Conservation (phyloP, 2,797 vertebrate genomes). For the Oryzias sinensis region DNA sequence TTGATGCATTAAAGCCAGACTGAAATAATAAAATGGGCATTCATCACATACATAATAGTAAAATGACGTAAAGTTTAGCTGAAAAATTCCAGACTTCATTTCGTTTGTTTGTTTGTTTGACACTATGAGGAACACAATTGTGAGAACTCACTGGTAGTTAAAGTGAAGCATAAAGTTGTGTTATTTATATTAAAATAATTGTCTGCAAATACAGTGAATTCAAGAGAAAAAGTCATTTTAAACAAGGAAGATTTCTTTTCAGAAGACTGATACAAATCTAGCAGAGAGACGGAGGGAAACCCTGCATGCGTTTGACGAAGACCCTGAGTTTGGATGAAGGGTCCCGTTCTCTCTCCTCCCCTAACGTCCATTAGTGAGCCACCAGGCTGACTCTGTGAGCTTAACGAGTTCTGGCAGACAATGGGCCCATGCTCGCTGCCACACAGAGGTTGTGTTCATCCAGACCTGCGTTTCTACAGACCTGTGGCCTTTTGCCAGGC, state of each 20-base stretch:
- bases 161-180: too few relatives aligned
- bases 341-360: conserved; percentile 55
- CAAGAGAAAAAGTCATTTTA: conserved; percentile 55
- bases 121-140: too few relatives aligned
- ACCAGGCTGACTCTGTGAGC: conserved; percentile 60
- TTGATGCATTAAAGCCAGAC: too few relatives aligned
- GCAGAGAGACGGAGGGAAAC: conserved; percentile 27
- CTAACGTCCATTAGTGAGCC: conserved; percentile 45
- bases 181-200: conserved; percentile 11
- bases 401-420: conserved; percentile 74
- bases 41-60: too few relatives aligned
- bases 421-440: conserved; percentile 66
- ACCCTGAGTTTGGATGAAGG: conserved; percentile 31
- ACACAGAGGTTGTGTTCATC: conserved; percentile 64
- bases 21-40: too few relatives aligned
- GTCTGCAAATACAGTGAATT: conserved; percentile 23
- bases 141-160: too few relatives aligned
- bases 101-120: too few relatives aligned
- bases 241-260: conserved; percentile 20
- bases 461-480: conserved; percentile 62
- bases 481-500: conserved; percentile 77
- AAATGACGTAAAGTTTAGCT: too few relatives aligned
- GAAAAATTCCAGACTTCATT: too few relatives aligned
- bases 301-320: conserved; percentile 59
- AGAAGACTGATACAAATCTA: too few relatives aligned